phyloP scores from a whole-genome alignment of 2,888 invertebrate species.

The Eupelmus urozonus region DNA sequence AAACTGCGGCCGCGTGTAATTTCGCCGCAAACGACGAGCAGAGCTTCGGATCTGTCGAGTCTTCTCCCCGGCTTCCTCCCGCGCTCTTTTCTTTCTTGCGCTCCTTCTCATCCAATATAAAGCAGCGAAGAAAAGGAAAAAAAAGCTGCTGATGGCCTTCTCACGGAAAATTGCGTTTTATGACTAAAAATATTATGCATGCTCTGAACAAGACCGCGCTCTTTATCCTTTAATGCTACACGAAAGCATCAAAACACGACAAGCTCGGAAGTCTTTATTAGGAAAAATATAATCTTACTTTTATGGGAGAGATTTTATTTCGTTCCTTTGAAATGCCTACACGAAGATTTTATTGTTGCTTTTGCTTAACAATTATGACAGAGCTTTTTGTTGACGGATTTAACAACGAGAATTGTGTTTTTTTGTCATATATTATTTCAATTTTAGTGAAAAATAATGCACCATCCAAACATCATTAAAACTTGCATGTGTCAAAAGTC shows the following conservation, averaged over 20 bases:
- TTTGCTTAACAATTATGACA: no score
- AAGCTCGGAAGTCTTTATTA: no score
- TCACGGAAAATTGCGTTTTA: slow-evolving; percentile 49
- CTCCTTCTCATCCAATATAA: slow-evolving; percentile 42
- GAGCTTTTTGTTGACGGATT: no score
- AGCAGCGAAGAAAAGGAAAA: slow-evolving; percentile 4
- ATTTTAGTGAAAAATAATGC: no score
- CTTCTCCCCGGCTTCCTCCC: background rate
- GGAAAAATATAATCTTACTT: no score
- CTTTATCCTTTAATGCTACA: slow-evolving; percentile 3
- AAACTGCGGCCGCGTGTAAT: slow-evolving; percentile 22
- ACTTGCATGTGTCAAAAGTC: no score
- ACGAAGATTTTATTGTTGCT: no score
- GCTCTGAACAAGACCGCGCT: slow-evolving; percentile 24
- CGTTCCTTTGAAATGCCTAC: no score
- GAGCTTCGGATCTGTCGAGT: background rate
- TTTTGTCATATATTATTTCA: no score
- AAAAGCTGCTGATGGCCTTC: background rate
- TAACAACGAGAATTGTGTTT: no score
- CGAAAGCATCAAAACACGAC: background rate
- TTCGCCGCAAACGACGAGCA: slow-evolving; percentile 24
- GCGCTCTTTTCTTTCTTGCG: background rate
- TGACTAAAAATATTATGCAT: slow-evolving; percentile 51
- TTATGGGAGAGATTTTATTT: no score
- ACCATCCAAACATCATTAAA: no score